Evolutionary conservation across 2,888 invertebrate species (phyloP), one percentile per base, ranked within the genome.

Genomic region (Macroteleia sp.): DNA sequence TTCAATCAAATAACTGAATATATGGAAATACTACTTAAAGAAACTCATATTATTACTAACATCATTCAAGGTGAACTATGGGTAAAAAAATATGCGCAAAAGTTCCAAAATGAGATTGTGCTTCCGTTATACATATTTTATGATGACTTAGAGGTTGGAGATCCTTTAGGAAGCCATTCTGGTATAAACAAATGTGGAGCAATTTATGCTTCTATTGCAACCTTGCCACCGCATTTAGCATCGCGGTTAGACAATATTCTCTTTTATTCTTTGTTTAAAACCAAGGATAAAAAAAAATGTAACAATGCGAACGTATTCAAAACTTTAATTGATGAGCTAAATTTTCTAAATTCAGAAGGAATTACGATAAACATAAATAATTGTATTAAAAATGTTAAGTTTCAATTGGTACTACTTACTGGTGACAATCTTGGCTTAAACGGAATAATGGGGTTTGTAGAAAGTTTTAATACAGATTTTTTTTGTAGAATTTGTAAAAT

Each of bases 361-460:
- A 61, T 74, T 12, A 10, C 16, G 8, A 8, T 59, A n/a, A 36
- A 3, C 0, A 16, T 52, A 14, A 9, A 67, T 17, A 54, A 25
- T 5, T 9, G 42, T 17, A 14, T 17, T 1, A 8, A 3, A 10
- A 1, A 2, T n/a, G n/a, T 56, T 8, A 25, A 61, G 25, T 67
- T 67, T 41, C 61, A 67, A 30, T 46, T 75, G 22, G 22, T 22
- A 14, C 34, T 67, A 5, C 36, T 74, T 2, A 9, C 67, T 16
- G 67, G 61, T 5, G 61, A 67, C 28, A 74, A 67, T n/a, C 25
- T 67, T n/a, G 67, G 74, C 2, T 44, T 67, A 8, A 74, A 75
- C 30, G 25, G 41, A 9, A 28, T 75, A 6, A 44, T 61, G 16
- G 52, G 54, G 0, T 25, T 75, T 14, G 46, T 56, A 0, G 61